phyloP scores from a whole-genome alignment of 2,797 vertebrate species.

The Lepidocolaptes lacrymiger region DNA sequence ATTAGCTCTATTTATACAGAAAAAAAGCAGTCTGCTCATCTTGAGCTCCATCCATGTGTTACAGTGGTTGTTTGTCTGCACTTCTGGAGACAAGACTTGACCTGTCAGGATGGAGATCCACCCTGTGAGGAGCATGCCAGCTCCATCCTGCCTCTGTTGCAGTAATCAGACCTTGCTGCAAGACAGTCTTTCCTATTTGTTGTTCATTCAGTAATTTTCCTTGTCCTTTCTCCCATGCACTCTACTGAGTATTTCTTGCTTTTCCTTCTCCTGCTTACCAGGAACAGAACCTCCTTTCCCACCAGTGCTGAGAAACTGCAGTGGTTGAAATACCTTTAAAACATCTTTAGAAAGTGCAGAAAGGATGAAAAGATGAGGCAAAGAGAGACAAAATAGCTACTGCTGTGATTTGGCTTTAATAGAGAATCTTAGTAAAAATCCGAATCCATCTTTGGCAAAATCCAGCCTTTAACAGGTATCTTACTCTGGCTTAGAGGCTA shows the following conservation, averaged over 20 bases:
- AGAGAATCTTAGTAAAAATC: neutral
- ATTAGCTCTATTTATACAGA: neutral
- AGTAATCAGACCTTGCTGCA: neutral
- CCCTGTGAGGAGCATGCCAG: neutral
- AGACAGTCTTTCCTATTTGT: neutral
- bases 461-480: neutral
- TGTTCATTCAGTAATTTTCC: neutral
- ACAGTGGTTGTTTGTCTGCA: neutral
- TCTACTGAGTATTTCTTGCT: neutral
- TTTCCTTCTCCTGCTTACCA: accelerated
- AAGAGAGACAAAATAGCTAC: neutral
- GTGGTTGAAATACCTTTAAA: neutral
- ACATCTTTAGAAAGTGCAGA: neutral
- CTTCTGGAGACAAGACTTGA: conserved; percentile 16
- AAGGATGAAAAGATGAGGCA: neutral
- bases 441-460: neutral
- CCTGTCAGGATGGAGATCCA: conserved; percentile 16
- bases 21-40: neutral
- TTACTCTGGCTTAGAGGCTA: neutral
- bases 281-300: neutral
- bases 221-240: neutral
- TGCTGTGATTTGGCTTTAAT: neutral
- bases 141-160: neutral
- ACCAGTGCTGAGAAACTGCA: neutral
- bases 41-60: neutral